Base-by-base conservation (phyloP, 2,113 vertebrate species). In the Ochotona curzoniae region DNA sequence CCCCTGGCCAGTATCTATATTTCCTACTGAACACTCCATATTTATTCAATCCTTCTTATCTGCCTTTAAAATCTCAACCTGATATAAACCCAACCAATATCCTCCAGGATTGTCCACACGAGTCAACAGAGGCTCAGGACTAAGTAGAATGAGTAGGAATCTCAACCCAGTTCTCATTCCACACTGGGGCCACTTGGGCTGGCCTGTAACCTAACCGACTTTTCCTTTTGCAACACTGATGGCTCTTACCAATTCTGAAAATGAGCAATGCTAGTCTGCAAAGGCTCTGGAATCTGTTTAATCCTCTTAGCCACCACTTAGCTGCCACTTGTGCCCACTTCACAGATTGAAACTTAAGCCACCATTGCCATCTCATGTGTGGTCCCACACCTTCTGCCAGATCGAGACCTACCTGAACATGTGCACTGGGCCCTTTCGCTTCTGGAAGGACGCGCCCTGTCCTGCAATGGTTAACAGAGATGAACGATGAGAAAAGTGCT, bases 201-300 rank as follows among this genome's bases (percentile, higher is more conserved):
- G 15, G 17, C 74, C 26, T 75, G 17, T 25, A 49, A 47, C 25
- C 64, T 92, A 38, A 67, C 57, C 21, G 6, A 0, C 26, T 17
- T 80, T 14, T 3, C 14, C 32, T 87, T 85, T 76, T 63, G 25
- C 4, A 82, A 75, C 20, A 84, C 26, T 49, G 57, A 4, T 12
- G 20, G 2, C 49, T 30, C 26, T 8, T n/a, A 5, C 26, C 44
- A 64, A 79, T 26, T 95, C 78, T 89, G 32, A 28, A 47, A 93
- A 83, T 88, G 11, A 84, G n/a, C 25, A 79, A 66, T 32, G 30
- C 75, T 69, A 12, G 8, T 49, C 3, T 38, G 79, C 67, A 70
- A 96, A 94, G n/a, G 20, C 25, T 23, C 4, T 18, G 66, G 4
- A 47, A 80, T 80, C 35, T 44, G 80, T 18, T 75, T 70, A 30